Evolutionary conservation across 2,113 vertebrate species (phyloP).

Genomic region (Parus major): DNA sequence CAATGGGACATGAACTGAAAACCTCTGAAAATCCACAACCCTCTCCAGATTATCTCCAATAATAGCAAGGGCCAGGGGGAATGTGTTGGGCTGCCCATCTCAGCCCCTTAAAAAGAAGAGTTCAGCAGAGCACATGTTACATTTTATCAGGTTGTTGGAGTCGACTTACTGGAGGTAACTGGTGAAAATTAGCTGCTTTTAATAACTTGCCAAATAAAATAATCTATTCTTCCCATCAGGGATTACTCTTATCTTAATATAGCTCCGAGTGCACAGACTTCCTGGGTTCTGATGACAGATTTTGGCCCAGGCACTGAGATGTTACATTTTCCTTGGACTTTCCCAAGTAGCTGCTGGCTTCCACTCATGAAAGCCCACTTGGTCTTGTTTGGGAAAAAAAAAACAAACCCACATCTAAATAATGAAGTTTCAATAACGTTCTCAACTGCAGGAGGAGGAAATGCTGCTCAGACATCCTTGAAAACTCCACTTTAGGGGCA

Average conservation of each 20-base stretch:
- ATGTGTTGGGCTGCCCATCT: not conserved
- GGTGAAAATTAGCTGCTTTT: not conserved
- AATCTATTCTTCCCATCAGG: not conserved
- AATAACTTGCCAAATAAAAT: slow-evolving; percentile 5
- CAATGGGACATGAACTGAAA: not conserved
- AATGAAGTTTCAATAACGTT: not conserved
- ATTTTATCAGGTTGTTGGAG: not conserved
- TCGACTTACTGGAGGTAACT: not conserved
- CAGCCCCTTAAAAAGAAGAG: not conserved
- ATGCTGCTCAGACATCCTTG: not conserved
- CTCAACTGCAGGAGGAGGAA: not conserved
- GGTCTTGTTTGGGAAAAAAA: not conserved
- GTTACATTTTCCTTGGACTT: not conserved
- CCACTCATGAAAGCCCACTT: not conserved
- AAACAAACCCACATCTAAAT: not conserved
- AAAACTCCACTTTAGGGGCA: not conserved
- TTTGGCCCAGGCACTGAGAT: not conserved
- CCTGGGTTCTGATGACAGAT: not conserved
- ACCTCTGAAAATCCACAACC: not conserved
- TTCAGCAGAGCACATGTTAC: not conserved
- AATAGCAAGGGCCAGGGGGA: not conserved
- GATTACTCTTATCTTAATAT: slow-evolving; percentile 13
- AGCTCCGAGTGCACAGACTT: not conserved
- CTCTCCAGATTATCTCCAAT: not conserved
- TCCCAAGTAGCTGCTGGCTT: not conserved